Evolutionary conservation across 2,797 vertebrate genomes (phyloP), one percentile per base, ranked within the genome.

Genomic region (Heteromormyrus szaboi): DNA sequence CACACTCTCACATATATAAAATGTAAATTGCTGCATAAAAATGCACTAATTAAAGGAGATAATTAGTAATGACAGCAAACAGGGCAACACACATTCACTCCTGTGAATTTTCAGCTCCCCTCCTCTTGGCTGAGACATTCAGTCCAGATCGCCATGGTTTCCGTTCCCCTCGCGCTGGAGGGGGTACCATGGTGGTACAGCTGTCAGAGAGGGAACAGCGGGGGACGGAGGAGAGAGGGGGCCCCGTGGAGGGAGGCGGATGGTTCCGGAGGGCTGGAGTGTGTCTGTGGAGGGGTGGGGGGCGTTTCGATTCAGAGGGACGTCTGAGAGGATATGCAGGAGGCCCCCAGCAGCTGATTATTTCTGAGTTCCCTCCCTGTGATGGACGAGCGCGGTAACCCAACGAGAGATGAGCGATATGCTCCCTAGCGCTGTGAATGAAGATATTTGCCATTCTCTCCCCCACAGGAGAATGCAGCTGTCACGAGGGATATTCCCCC

Each of bases 401-500:
- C 33, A 22, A 84, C 3, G 7, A 33, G 86, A 46, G 12, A 37
- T 2, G 37, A 90, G n/a, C 89, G 4, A 76, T 91, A 89, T 92
- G 88, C 93, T 91, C 48, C 48, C n/a, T 89, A 19, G 33, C 4
- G 79, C 87, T 46, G 92, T 92, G 90, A 92, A 92, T 92, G 89
- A 91, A 90, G 92, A 89, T 87, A 85, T 88, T 54, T 86, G 59
- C 88, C 89, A 88, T 76, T 48, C 88, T 84, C 54, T 90, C 90
- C 59, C 68, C 87, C 93, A 3, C 89, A 99, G 99, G 99, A 91
- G 98, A 99, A 90, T 99, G 99, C 95, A 98, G 99, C 95, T 99
- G 99, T 93, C 97, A 98, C 0, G 98, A 99, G 90, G 99, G 99
- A 88, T 99, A 98, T 0, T 96, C 97, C 51, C 97, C 98, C 0